Conservation (phyloP, 2,113 vertebrate genomes). For the Potamarius usumacintae region DNA sequence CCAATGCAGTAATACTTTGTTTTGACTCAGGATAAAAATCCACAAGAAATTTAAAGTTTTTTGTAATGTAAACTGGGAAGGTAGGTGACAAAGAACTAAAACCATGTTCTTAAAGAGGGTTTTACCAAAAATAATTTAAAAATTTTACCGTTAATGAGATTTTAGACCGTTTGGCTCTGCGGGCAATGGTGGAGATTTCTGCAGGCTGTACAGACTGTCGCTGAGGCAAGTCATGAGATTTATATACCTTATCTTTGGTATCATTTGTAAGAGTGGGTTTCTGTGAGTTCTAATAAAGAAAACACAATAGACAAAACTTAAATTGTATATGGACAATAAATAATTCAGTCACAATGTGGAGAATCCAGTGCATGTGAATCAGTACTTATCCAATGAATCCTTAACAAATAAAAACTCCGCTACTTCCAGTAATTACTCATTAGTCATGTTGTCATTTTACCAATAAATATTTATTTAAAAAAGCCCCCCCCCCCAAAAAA, state of each 20-base stretch:
- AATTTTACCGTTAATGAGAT: neutral
- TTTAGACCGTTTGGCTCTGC: slow-evolving; percentile 84
- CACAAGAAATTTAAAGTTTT: neutral
- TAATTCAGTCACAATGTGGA: neutral
- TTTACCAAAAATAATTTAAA: slow-evolving; percentile 25
- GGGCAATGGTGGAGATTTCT: slow-evolving; percentile 85
- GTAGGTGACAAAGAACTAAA: neutral
- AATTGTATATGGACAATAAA: neutral
- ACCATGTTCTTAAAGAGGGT: neutral
- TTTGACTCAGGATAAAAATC: neutral
- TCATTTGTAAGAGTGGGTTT: slow-evolving; percentile 86
- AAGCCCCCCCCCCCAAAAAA: too few species aligned
- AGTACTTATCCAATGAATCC: neutral
- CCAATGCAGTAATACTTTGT: neutral
- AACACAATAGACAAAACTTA: neutral
- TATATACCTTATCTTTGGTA: slow-evolving; percentile 96
- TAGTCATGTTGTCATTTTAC: neutral
- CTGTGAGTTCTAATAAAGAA: slow-evolving; percentile 72
- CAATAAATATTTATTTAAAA: neutral
- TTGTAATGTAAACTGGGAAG: neutral
- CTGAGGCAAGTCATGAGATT: slow-evolving; percentile 91
- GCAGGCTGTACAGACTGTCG: slow-evolving; percentile 86
- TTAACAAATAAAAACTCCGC: neutral
- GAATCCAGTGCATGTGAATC: neutral
- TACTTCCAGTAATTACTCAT: neutral